Evolutionary conservation across 2,888 invertebrate species (phyloP).

Genomic region (Abrostola triplasia): DNA sequence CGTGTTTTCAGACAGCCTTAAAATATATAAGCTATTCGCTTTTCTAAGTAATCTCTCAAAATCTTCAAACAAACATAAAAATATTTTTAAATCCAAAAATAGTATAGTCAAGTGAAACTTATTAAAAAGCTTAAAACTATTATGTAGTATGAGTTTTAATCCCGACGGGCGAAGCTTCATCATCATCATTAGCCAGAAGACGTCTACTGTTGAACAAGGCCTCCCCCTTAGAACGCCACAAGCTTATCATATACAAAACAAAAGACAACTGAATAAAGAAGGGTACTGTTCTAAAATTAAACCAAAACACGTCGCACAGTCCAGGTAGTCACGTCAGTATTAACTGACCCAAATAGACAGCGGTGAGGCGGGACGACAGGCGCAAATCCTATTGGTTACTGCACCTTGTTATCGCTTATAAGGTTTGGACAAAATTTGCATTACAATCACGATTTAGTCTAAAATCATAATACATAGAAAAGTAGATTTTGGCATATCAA

Average conservation of each 20-base stretch:
- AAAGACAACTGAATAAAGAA: neutral
- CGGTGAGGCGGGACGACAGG: conserved; percentile 32
- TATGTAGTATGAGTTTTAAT: too few species aligned
- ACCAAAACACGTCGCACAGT: conserved; percentile 14
- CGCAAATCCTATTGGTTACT: conserved; percentile 46
- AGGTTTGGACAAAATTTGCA: neutral
- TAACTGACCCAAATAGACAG: conserved; percentile 57
- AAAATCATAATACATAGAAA: neutral
- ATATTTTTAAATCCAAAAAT: too few species aligned
- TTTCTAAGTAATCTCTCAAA: too few species aligned
- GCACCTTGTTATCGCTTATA: neutral
- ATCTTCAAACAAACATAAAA: too few species aligned
- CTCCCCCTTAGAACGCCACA: too few species aligned
- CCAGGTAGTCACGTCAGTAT: conserved; percentile 35
- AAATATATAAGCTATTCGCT: too few species aligned
- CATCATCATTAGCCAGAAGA: too few species aligned
- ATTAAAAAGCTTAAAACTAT: too few species aligned
- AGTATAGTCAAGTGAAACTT: too few species aligned
- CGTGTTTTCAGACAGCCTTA: too few species aligned
- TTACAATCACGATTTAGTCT: neutral
- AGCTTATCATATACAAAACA: neutral
- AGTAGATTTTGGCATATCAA: neutral
- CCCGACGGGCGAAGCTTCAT: too few species aligned
- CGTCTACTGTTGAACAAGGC: too few species aligned
- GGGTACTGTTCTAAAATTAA: conserved; percentile 16